A percentile compares a stretch with the other conserved stretches of the same genome.
These are phyloP conservation scores for Cyanoramphus novaezelandiae DNA, from an alignment of 2,113 vertebrate species.

Conservation along the genomic window DNA sequence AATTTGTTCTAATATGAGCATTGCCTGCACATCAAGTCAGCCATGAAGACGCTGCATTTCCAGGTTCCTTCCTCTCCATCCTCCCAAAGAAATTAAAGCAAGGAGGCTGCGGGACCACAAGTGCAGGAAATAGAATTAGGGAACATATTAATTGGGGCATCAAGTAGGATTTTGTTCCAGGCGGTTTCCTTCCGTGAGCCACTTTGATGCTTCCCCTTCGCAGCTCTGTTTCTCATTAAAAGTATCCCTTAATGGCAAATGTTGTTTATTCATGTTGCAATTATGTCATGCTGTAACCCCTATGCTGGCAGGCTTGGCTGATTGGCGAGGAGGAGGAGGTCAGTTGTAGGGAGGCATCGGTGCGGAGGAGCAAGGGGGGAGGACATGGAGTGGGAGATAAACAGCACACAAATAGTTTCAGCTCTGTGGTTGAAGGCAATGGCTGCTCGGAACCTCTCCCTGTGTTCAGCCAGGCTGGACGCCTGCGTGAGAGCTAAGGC, in stretches of 20 bases:
- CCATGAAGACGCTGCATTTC: constrained; percentile 79
- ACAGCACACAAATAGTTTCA: background rate
- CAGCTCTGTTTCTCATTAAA: constrained; percentile 86
- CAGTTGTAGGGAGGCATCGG: constrained; percentile 1
- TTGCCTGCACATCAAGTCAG: constrained; percentile 82
- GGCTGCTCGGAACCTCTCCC: background rate
- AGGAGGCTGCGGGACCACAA: constrained; percentile 78
- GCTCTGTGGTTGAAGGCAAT: background rate
- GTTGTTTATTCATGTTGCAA: constrained; percentile 78
- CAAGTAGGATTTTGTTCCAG: constrained; percentile 85
- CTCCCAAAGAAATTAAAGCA: constrained; percentile 83
- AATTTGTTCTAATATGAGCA: constrained; percentile 84
- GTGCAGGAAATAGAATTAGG: constrained; percentile 88
- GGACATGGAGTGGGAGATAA: background rate
- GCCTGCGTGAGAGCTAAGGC: background rate
- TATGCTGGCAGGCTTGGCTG: constrained; percentile 56
- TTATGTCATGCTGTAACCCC: constrained; percentile 77
- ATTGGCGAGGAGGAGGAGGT: constrained; percentile 41
- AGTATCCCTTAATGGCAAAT: constrained; percentile 80
- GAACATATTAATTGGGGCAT: constrained; percentile 87
- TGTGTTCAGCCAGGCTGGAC: background rate
- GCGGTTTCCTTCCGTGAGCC: constrained; percentile 84
- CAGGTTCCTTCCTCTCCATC: constrained; percentile 84
- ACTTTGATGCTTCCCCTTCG: constrained; percentile 82
- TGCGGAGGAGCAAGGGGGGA: background rate